Evolutionary conservation across 2,113 vertebrate genomes (phyloP).

Genomic region (Seriola aureovittata): DNA sequence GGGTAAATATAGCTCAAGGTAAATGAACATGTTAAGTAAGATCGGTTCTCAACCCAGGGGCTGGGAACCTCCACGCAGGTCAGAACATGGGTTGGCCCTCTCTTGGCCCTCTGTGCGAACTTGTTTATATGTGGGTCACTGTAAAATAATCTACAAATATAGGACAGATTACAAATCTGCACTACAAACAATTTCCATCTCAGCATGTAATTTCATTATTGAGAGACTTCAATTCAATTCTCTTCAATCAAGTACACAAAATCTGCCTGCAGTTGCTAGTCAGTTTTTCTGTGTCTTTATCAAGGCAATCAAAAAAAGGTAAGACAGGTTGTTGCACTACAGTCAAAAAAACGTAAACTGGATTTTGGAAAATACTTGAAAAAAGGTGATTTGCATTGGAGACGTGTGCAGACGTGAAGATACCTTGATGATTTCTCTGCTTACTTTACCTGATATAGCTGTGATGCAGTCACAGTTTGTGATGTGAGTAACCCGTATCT

Average conservation of each 20-base stretch:
- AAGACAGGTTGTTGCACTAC: background rate
- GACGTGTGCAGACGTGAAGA: background rate
- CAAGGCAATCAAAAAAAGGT: background rate
- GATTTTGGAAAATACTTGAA: background rate
- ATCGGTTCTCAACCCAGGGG: slow-evolving; percentile 41
- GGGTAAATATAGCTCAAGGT: slow-evolving; percentile 70
- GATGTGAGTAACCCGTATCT: background rate
- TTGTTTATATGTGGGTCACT: background rate
- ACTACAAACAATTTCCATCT: background rate
- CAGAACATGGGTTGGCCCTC: background rate
- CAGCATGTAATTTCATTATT: too few relatives aligned
- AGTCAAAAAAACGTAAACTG: background rate
- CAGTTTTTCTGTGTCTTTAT: too few relatives aligned
- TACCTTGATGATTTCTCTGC: background rate
- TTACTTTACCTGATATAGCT: background rate
- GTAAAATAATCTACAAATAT: background rate
- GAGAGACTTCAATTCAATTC: too few relatives aligned
- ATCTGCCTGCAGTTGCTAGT: too few relatives aligned
- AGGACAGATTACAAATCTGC: background rate
- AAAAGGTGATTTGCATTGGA: too few relatives aligned
- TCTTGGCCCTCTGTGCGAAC: background rate
- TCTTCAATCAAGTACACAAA: too few relatives aligned
- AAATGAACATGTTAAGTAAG: slow-evolving; percentile 53
- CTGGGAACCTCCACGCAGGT: background rate
- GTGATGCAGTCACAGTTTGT: background rate